A percentile compares a stretch with the other conserved stretches of the same genome.
These are phyloP conservation scores for Gymnoscopelus microlampas DNA, from an alignment of 2,797 vertebrate genomes.

Conservation along the genomic window DNA sequence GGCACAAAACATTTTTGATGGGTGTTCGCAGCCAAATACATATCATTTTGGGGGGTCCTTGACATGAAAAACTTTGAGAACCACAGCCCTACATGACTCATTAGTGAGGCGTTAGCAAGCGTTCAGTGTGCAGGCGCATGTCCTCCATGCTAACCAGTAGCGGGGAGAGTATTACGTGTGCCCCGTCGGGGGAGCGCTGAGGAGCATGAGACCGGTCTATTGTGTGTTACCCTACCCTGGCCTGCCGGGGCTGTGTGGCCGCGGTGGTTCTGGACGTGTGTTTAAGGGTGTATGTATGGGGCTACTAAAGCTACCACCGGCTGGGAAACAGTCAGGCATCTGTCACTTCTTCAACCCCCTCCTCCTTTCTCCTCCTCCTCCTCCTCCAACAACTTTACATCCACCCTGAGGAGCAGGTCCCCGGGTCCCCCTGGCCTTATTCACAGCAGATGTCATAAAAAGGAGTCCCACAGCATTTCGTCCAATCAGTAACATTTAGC, in stretches of 20 bases:
- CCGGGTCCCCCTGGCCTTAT: constrained; percentile 51
- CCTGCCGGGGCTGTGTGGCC: constrained; percentile 7
- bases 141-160: constrained; percentile 45
- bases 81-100: constrained; percentile 55
- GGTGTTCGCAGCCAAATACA: no score
- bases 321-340: constrained; percentile 58
- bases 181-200: constrained; percentile 44
- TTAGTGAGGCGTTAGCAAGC: constrained; percentile 59
- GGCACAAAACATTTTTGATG: no score
- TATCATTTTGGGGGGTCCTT: no score
- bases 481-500: constrained; percentile 87
- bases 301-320: constrained; percentile 28
- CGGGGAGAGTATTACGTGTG: constrained; percentile 32
- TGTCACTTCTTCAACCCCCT: constrained; percentile 51
- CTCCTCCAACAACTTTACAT: constrained; percentile 12
- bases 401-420: constrained; percentile 42
- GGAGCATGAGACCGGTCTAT: constrained; percentile 48
- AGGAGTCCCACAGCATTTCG: constrained; percentile 81
- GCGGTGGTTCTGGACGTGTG: not conserved
- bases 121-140: constrained; percentile 23
- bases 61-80: not conserved
- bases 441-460: constrained; percentile 79
- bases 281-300: constrained; percentile 20
- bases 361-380: no score
- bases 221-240: constrained; percentile 46